Evolutionary conservation across 1,140 invertebrate species (phyloP), one percentile per base, ranked within the genome.

Genomic region (Drosophila pruinosa): DNA sequence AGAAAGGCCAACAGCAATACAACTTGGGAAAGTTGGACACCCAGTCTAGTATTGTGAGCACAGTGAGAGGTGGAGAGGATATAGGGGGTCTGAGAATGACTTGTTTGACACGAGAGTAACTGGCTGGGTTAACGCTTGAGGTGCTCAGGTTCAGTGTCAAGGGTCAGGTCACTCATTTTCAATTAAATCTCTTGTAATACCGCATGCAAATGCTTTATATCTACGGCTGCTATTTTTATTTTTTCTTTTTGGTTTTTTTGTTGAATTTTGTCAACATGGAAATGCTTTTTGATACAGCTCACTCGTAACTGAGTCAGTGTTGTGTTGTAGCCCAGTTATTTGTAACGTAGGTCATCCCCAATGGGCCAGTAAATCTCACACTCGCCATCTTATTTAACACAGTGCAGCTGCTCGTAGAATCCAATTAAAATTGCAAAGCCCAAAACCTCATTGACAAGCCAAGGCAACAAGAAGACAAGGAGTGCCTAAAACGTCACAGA

Each of bases 101-200:
- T 14, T 41, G 31, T 62, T 39, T 52, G 59, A 43, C 15, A 17
- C 7, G 38, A 26, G 31, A 4, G 62, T 5, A 21, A 28, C 41
- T 67, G 43, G 7, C 14, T 19, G 24, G 21, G n/a, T 58, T 38
- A 21, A 57, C 53, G 22, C 43, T 45, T 48, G 26, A 21, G 52
- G 31, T 65, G 39, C 22, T 70, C 47, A 63, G 47, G 65, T 54
- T 70, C 67, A 70, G 67, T 70, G 67, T 70, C 67, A 70, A 70
- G 68, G 61, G 61, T 65, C 45, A 38, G 10, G 52, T 34, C 45
- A 65, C 50, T 65, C 36, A 48, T 34, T 71, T 71, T 65, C 62
- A 65, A 65, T 71, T 70, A 70, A 64, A 64, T 56, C 48, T 63
- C 59, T 54, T 70, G 67, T 63, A 56, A 63, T 71, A 45, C 61